Evolutionary conservation across 1,140 invertebrate species (phyloP).

Genomic region (Triops longicaudatus): DNA sequence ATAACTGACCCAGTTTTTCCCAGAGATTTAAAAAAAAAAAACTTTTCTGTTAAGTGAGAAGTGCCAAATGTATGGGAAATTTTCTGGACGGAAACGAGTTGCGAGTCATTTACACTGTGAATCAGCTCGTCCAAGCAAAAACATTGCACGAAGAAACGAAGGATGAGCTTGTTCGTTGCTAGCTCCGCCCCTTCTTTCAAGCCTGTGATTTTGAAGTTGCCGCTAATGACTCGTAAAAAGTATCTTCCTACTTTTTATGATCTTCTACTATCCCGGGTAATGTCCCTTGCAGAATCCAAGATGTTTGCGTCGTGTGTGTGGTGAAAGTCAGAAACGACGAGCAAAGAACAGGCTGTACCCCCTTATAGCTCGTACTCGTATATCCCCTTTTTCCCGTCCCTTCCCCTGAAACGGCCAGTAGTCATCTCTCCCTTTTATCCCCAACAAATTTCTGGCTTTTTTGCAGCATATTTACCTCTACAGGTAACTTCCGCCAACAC

Average conservation of each 20-base stretch:
- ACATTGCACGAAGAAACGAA: not conserved
- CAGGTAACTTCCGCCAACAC: not conserved
- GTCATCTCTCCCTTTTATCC: not conserved
- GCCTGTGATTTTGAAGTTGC: constrained; percentile 14
- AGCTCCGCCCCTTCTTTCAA: not conserved
- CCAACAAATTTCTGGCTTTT: not conserved
- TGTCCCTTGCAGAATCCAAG: not conserved
- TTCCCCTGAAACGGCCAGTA: not conserved
- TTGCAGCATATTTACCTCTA: not conserved
- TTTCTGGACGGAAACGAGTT: not conserved
- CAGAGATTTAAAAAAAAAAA: not conserved
- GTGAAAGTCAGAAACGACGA: not conserved
- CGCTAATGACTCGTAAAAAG: constrained; percentile 1
- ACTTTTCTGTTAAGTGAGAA: not conserved
- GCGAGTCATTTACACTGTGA: not conserved
- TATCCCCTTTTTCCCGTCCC: not conserved
- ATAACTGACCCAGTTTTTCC: not conserved
- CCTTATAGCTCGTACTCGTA: not conserved
- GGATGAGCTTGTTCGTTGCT: not conserved
- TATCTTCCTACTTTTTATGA: not conserved
- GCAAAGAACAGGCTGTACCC: not conserved
- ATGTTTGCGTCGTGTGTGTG: not conserved
- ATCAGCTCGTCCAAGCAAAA: not conserved
- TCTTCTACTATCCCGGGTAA: not conserved
- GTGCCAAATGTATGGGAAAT: not conserved